Evolutionary conservation across 2,888 invertebrate species (phyloP).

Genomic region (Lepas anatifera): DNA sequence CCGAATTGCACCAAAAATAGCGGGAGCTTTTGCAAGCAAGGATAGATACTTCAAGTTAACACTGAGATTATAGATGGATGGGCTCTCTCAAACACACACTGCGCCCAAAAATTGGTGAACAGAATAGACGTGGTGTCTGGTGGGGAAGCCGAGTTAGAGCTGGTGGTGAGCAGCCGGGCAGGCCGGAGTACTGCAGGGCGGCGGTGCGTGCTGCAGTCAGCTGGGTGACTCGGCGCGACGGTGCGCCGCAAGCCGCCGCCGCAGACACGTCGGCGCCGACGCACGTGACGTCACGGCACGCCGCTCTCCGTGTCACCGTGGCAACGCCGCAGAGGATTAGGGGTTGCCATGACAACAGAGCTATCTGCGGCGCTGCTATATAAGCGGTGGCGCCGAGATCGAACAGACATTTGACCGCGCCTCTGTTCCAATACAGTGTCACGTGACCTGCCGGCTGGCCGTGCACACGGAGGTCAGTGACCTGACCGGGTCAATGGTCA

Average conservation of each 20-base stretch:
- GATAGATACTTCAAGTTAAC: no score
- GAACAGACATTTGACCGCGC: neutral
- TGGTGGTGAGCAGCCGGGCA: no score
- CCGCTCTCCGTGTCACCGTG: constrained; percentile 8
- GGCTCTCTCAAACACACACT: no score
- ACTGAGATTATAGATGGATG: no score
- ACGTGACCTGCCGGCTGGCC: neutral
- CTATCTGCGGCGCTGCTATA: neutral
- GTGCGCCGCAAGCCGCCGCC: neutral
- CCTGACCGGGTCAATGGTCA: neutral
- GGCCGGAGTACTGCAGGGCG: no score
- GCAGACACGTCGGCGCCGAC: neutral
- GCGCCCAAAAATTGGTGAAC: no score
- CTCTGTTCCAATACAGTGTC: neutral
- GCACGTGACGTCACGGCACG: neutral
- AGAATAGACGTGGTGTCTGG: no score
- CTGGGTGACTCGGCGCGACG: neutral
- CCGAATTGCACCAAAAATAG: no score
- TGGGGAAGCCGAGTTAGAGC: no score
- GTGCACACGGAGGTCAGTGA: neutral
- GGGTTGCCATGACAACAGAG: constrained; percentile 2
- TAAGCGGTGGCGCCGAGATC: neutral
- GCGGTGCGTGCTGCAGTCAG: no score
- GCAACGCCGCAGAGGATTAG: constrained; percentile 7
- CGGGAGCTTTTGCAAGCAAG: no score